Evolutionary conservation across 2,888 invertebrate species (phyloP).

Genomic region (Notodonta dromedarius): DNA sequence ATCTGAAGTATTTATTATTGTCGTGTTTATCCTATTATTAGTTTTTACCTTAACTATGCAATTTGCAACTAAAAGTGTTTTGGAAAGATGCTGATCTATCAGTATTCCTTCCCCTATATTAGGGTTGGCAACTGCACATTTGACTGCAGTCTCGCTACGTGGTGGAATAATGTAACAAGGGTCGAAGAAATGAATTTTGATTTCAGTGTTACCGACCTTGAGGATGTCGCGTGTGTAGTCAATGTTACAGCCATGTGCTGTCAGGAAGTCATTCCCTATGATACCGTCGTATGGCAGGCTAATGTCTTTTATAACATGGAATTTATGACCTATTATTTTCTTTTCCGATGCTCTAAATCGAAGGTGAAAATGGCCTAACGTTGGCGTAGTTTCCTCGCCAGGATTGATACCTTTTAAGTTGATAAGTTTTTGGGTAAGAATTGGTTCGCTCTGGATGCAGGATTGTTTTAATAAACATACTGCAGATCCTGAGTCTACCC

Average conservation of each 20-base stretch:
- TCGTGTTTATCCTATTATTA: conserved; percentile 22
- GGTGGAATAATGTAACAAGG: conserved; percentile 25
- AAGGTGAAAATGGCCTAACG: conserved; percentile 22
- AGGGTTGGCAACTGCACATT: conserved; percentile 34
- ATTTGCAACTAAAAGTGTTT: conserved; percentile 8
- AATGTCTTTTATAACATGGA: conserved; percentile 24
- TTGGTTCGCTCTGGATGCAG: background rate
- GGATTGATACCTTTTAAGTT: conserved; percentile 2
- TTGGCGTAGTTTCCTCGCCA: conserved; percentile 7
- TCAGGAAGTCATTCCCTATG: conserved; percentile 27
- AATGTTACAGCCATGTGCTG: conserved; percentile 17
- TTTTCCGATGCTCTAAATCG: background rate
- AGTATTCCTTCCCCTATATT: conserved; percentile 24
- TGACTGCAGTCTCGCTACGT: conserved; percentile 19
- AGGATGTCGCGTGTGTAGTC: conserved; percentile 19
- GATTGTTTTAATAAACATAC: conserved; percentile 18
- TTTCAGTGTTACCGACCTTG: background rate
- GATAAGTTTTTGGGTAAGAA: conserved; percentile 1
- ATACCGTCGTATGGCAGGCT: conserved; percentile 34
- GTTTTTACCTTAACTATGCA: conserved; percentile 22
- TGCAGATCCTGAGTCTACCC: conserved; percentile 30
- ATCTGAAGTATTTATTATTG: conserved; percentile 20
- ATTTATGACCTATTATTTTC: background rate
- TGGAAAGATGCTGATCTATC: conserved; percentile 1
- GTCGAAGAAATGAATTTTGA: conserved; percentile 17